Percentiles rank a stretch among this genome's conserved stretches.
These are phyloP conservation scores for Morone saxatilis DNA, from an alignment of 2,113 vertebrate genomes.

Conservation along the genomic window DNA sequence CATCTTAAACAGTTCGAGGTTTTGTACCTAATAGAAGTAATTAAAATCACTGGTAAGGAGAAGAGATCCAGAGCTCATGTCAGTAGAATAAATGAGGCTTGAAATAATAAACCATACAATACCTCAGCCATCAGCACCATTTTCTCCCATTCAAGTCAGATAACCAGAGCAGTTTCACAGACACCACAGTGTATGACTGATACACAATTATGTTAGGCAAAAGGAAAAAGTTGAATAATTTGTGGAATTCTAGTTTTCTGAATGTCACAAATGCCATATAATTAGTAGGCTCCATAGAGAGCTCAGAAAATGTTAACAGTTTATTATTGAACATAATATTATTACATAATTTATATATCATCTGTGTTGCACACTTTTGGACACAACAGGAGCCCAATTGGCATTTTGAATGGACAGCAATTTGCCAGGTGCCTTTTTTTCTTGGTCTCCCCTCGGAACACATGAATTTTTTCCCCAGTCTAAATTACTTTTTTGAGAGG, in stretches of 20 bases:
- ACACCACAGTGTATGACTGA: background rate
- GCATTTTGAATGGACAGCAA: constrained; percentile 37
- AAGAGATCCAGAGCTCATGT: background rate
- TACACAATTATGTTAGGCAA: background rate
- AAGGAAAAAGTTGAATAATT: background rate
- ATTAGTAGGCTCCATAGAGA: background rate
- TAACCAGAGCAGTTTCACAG: constrained; percentile 1
- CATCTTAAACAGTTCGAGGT: background rate
- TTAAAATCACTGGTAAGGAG: background rate
- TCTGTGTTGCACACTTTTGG: background rate
- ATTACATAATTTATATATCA: background rate
- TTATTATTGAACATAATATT: background rate
- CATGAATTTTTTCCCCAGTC: background rate
- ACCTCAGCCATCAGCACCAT: background rate
- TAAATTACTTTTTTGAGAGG: constrained; percentile 11
- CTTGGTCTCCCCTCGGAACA: constrained; percentile 15
- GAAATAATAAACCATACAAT: constrained; percentile 7
- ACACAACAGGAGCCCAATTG: constrained; percentile 20
- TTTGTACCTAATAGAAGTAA: background rate
- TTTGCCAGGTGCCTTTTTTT: constrained; percentile 38
- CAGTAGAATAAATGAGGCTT: background rate
- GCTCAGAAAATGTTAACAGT: background rate
- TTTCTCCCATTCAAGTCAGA: background rate
- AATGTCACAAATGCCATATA: constrained; percentile 7
- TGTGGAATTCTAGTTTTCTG: background rate